Evolutionary conservation across 2,113 vertebrate genomes (phyloP).

Genomic region (Benitochromis conjunctus): DNA sequence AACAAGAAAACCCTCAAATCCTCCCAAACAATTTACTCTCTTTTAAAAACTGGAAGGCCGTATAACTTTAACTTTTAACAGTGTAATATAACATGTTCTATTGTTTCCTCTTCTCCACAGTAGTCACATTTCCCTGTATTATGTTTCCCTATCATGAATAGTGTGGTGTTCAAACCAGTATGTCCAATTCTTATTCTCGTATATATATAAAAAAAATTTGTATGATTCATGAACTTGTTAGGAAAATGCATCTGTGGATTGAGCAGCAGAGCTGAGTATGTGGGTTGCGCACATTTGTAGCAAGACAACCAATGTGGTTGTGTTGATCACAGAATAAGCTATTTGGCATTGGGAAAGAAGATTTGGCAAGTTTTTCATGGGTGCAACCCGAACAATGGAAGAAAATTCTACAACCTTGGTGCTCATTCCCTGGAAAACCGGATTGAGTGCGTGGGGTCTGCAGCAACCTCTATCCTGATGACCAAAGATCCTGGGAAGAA

Average conservation of each 20-base stretch:
- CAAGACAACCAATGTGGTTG: fast-evolving
- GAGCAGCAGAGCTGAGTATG: not conserved
- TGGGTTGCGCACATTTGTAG: not conserved
- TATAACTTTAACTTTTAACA: too few species aligned
- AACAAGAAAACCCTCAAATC: too few species aligned
- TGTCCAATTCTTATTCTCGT: too few species aligned
- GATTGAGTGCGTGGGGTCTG: fast-evolving
- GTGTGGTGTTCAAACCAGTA: too few species aligned
- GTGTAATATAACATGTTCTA: too few species aligned
- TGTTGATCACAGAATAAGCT: not conserved
- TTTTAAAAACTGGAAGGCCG: too few species aligned
- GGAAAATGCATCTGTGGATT: not conserved
- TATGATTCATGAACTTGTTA: too few species aligned
- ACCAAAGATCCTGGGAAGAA: not conserved
- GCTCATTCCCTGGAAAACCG: fast-evolving
- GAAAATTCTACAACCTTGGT: not conserved
- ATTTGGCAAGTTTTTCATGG: not conserved
- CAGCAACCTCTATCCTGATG: not conserved
- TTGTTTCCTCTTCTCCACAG: too few species aligned
- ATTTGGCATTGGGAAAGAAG: not conserved
- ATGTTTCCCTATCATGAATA: too few species aligned
- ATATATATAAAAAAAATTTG: too few species aligned
- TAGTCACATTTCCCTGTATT: too few species aligned
- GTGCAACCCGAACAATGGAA: not conserved
- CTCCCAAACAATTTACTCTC: too few species aligned